Evolutionary conservation across 2,797 vertebrate species (phyloP), one percentile per base, ranked within the genome.

Genomic region (Microctenopoma lineatum): DNA sequence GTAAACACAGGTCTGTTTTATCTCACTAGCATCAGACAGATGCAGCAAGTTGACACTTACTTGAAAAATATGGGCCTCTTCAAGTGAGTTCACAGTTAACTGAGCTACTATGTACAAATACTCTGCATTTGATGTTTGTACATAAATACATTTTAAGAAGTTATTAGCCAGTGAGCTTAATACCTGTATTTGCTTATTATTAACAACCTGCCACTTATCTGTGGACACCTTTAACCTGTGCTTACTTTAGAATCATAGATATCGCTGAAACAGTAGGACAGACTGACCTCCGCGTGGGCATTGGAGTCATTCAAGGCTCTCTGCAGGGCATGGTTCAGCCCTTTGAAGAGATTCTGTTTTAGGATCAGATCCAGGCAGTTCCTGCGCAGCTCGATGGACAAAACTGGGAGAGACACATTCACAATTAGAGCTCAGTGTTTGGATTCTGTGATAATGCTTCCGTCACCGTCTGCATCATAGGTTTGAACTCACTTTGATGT

Each of bases 341-440:
- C 97, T 88, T 86, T 97, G 9, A 93, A 92, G 44, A 99, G 88
- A 0, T 90, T 96, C 80, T 96, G 93, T 72, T 94, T 96, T 87
- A 96, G 86, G 67, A 91, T 86, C 59, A 91, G 92, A 75, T 95
- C 94, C 73, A 93, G 90, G 32, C 94, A 89, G 77, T 93, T 92
- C 79, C 94, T 94, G 56, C 95, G 95, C 18, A 96, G 92, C 77
- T 95, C 95, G 70, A 99, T 91, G 73, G 96, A 95, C 70, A 99
- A 84, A 90, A 99, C 98, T 99, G 90, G 47, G 47, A 56, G 15
- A 55, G 46, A 64, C 25, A 67, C 6, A 5, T 7, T 38, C 26
- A 36, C 9, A 8, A 62, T 6, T 0, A 14, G 13, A 58, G 61
- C 8, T 60, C 10, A 29, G 9, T 13, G 21, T 47, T 47, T 16